Conservation (phyloP, 2,888 invertebrate species). For the Mystacides longicornis region DNA sequence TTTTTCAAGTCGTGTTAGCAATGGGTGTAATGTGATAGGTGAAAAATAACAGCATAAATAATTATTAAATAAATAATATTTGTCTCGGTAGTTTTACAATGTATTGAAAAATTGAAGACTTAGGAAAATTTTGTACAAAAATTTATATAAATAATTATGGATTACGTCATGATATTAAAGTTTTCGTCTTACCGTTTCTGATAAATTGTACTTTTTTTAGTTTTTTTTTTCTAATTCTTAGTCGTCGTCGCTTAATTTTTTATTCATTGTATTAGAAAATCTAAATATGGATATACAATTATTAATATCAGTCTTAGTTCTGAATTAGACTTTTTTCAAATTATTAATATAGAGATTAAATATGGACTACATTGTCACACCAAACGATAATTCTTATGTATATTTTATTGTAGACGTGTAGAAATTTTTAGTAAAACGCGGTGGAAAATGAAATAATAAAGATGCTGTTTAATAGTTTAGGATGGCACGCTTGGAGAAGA, state of each 20-base stretch:
- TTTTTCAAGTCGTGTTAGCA: too few relatives aligned
- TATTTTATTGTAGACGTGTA: background rate
- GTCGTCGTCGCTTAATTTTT: background rate
- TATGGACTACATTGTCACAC: too few relatives aligned
- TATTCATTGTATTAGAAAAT: background rate
- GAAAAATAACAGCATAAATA: background rate
- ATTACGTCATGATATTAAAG: too few relatives aligned
- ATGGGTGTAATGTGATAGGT: background rate
- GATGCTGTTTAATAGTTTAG: too few relatives aligned
- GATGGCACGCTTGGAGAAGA: too few relatives aligned
- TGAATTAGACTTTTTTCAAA: background rate
- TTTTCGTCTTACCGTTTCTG: too few relatives aligned
- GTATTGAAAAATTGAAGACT: background rate
- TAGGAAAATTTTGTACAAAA: background rate
- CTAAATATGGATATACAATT: background rate
- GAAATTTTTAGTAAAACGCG: too few relatives aligned
- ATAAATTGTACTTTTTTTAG: background rate
- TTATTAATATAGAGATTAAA: background rate
- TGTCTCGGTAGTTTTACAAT: background rate
- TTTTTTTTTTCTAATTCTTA: background rate
- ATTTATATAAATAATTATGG: background rate
- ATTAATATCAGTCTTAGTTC: background rate
- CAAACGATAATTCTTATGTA: conserved; percentile 1
- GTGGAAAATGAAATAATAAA: too few relatives aligned
- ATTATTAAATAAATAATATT: background rate